Percentiles rank a stretch among this genome's conserved stretches.
Evolutionary conservation across 2,113 vertebrate genomes (phyloP).

Genomic region (Guaruba guarouba): DNA sequence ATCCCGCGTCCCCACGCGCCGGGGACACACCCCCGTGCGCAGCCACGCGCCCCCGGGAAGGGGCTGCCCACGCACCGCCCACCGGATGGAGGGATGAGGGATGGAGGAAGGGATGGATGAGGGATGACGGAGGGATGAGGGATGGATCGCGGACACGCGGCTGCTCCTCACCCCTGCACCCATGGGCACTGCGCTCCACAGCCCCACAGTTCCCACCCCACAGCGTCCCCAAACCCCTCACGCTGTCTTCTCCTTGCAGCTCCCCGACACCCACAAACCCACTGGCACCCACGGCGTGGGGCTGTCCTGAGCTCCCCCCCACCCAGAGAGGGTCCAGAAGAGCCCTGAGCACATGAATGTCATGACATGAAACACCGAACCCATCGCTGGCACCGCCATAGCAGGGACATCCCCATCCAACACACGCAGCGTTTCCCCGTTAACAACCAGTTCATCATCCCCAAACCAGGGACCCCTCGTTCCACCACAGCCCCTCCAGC

Average conservation of each 20-base stretch:
- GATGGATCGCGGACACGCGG: accelerated
- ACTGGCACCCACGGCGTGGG: accelerated
- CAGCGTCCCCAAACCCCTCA: accelerated
- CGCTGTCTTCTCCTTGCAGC: neutral
- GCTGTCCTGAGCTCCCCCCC: neutral
- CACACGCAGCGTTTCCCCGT: accelerated
- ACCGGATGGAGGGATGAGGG: too few relatives aligned
- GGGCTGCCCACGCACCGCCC: neutral
- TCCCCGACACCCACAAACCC: neutral
- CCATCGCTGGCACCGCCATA: neutral
- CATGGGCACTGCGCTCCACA: neutral
- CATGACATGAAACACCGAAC: accelerated
- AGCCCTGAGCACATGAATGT: accelerated
- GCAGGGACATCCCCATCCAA: neutral
- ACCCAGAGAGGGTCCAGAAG: neutral
- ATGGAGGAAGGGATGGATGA: too few relatives aligned
- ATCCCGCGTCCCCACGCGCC: neutral
- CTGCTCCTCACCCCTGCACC: too few relatives aligned
- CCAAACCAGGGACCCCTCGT: neutral
- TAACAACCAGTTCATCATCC: neutral
- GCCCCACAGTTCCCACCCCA: neutral
- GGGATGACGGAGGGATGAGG: too few relatives aligned
- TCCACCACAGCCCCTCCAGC: neutral
- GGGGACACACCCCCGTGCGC: slow-evolving; percentile 26
- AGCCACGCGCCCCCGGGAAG: neutral